A percentile compares a stretch with the other conserved stretches of the same genome.
phyloP scores from a whole-genome alignment of 1,140 invertebrate genomes.

The Myzus persicae region DNA sequence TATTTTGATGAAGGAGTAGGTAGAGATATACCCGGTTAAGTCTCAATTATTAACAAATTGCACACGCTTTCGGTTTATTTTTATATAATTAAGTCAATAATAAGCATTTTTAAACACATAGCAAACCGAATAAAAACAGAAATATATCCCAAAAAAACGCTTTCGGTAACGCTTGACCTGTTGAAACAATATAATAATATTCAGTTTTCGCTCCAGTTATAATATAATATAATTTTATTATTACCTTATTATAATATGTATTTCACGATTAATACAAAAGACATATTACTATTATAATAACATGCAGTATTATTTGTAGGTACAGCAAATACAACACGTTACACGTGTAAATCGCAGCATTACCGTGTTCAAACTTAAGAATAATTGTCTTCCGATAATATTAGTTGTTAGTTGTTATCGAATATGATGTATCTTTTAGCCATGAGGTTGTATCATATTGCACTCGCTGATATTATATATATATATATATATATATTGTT shows the following conservation, averaged over 20 bases:
- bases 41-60: neutral
- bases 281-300: neutral
- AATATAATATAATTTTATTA: no score
- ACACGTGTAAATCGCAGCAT: neutral
- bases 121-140: neutral
- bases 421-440: neutral
- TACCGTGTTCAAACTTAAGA: neutral
- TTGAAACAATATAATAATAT: neutral
- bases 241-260: neutral
- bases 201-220: neutral
- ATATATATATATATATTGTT: neutral
- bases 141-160: neutral
- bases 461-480: neutral
- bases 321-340: neutral
- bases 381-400: neutral
- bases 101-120: neutral
- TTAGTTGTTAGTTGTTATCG: neutral
- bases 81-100: neutral
- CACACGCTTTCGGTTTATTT: neutral
- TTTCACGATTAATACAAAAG: neutral
- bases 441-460: neutral
- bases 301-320: no score
- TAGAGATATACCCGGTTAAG: neutral
- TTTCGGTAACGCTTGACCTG: neutral
- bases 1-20: neutral